A percentile compares a stretch with the other conserved stretches of the same genome.
Conservation (phyloP, 2,888 invertebrate genomes). For the Amphipyra tragopoginis region DNA sequence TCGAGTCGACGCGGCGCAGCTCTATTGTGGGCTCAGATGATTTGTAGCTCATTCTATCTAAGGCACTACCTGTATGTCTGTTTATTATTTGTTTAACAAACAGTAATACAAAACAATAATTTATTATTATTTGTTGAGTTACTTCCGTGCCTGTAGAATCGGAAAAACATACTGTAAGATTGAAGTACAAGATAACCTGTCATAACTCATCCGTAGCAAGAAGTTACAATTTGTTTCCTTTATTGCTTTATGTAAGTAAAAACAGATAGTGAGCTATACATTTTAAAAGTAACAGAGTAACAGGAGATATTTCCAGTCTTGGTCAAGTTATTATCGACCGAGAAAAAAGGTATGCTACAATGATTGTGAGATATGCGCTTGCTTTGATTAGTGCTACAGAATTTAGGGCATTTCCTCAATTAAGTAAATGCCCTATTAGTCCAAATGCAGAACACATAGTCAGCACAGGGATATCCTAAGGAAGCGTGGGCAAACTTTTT, state of each 20-base stretch:
- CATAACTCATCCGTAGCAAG: conserved; percentile 21
- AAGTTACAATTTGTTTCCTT: conserved; percentile 37
- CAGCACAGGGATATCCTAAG: too few species aligned
- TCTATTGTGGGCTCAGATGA: conserved; percentile 55
- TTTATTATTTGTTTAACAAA: conserved; percentile 33
- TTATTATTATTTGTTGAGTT: conserved; percentile 43
- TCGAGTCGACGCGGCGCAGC: conserved; percentile 53
- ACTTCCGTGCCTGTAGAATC: conserved; percentile 29
- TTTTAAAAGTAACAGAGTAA: not conserved
- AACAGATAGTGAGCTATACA: conserved; percentile 22
- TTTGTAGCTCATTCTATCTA: conserved; percentile 51
- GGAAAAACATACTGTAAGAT: conserved; percentile 29
- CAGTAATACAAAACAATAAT: conserved; percentile 38
- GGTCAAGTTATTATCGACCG: not conserved
- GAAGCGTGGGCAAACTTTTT: too few species aligned
- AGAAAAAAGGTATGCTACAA: not conserved
- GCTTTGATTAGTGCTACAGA: too few species aligned
- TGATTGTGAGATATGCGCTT: not conserved
- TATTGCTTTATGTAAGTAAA: conserved; percentile 31
- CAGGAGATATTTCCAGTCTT: conserved; percentile 11
- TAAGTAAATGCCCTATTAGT: too few species aligned
- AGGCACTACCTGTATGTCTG: conserved; percentile 10
- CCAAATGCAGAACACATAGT: too few species aligned
- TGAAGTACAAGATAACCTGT: conserved; percentile 24
- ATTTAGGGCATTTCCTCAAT: too few species aligned